These are phyloP conservation scores for Xiphorhynchus elegans DNA, from an alignment of 2,113 vertebrate species.

Conservation along the genomic window DNA sequence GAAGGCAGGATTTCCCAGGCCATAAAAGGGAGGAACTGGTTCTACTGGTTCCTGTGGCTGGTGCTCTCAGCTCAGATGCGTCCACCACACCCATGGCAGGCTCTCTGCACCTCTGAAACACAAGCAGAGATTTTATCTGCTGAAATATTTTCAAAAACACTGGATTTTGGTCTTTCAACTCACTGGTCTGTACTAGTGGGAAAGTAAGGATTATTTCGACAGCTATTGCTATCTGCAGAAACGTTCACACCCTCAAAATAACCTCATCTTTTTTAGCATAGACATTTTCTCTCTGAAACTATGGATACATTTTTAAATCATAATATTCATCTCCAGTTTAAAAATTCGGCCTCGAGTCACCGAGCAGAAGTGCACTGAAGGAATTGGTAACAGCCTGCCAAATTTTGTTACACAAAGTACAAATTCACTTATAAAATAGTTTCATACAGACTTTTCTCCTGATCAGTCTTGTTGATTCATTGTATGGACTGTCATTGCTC, in stretches of 20 bases:
- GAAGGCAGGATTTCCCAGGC: conserved; percentile 53
- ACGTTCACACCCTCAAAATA: neutral
- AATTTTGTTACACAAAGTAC: neutral
- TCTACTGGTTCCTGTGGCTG: conserved; percentile 36
- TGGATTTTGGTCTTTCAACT: neutral
- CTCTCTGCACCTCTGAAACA: conserved; percentile 1
- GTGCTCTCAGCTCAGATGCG: neutral
- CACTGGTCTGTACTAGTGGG: neutral
- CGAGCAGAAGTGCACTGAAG: neutral
- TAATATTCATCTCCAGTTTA: neutral
- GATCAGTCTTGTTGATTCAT: neutral
- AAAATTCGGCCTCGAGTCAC: neutral
- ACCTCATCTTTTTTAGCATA: neutral
- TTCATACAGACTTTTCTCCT: neutral
- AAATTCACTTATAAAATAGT: neutral
- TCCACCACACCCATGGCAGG: conserved; percentile 35
- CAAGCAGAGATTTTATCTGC: conserved; percentile 41
- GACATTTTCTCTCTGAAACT: neutral
- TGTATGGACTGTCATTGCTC: neutral
- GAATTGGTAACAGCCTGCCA: neutral
- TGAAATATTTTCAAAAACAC: neutral
- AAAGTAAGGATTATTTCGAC: neutral
- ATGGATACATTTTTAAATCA: neutral
- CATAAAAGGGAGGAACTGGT: conserved; percentile 24
- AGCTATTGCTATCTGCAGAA: neutral